Conservation (phyloP, 2,888 invertebrate species). For the Onchidella celtica region DNA sequence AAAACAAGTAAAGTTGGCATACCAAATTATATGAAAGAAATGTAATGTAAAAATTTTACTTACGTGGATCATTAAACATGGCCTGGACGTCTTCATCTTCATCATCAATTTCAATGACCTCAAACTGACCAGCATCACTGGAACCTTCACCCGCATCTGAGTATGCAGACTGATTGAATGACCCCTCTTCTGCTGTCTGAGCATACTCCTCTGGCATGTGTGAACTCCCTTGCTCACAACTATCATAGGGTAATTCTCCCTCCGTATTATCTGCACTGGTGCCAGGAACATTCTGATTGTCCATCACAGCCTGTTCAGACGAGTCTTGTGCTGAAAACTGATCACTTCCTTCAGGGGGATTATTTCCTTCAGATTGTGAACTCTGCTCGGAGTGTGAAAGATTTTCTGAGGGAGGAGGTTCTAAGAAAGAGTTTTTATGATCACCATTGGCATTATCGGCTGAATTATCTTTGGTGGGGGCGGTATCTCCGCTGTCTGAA, state of each 20-base stretch:
- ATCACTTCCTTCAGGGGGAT: conserved; percentile 12
- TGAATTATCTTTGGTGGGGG: neutral
- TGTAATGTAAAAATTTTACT: conserved; percentile 26
- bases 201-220: conserved; percentile 22
- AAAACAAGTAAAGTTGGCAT: neutral
- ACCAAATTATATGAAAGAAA: neutral
- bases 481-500: neutral
- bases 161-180: conserved; percentile 9
- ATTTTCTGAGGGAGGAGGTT: conserved; percentile 2
- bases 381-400: neutral
- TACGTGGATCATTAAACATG: conserved; percentile 43
- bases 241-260: neutral
- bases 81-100: conserved; percentile 47
- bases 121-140: conserved; percentile 46
- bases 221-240: neutral
- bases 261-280: conserved; percentile 17
- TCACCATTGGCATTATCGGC: conserved; percentile 6
- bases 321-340: neutral
- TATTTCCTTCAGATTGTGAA: neutral
- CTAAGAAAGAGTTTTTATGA: conserved; percentile 26
- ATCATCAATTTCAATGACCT: conserved; percentile 50
- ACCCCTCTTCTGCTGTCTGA: conserved; percentile 18
- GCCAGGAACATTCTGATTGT: conserved; percentile 13
- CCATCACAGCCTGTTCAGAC: neutral
- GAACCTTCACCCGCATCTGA: conserved; percentile 34